These are phyloP conservation scores for Triops longicaudatus DNA, from an alignment of 1,140 invertebrate genomes.

Conservation along the genomic window DNA sequence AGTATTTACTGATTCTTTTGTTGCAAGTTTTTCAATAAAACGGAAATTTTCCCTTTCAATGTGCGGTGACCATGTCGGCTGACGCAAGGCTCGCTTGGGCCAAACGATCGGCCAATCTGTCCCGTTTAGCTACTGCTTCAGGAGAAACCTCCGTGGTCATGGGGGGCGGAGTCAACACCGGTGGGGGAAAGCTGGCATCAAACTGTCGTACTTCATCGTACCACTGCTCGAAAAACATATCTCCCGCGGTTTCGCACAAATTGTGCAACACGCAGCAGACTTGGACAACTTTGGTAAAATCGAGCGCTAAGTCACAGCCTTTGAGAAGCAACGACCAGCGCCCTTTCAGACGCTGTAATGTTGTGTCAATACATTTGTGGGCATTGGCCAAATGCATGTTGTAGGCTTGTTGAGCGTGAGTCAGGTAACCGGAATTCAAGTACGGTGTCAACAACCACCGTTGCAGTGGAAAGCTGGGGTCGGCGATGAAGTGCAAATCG, in stretches of 20 bases:
- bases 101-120: slow-evolving; percentile 23
- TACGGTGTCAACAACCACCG: slow-evolving; percentile 26
- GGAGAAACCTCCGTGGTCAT: slow-evolving; percentile 19
- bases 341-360: slow-evolving; percentile 25
- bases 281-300: slow-evolving; percentile 28
- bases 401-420: slow-evolving; percentile 1
- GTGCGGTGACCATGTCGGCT: not conserved
- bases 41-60: not conserved
- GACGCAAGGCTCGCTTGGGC: not conserved
- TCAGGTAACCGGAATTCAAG: slow-evolving; percentile 6
- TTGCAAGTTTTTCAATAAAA: not conserved
- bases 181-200: slow-evolving; percentile 22
- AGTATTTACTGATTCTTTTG: not conserved
- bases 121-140: slow-evolving; percentile 27
- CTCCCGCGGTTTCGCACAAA: slow-evolving; percentile 24
- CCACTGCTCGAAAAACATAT: slow-evolving; percentile 29
- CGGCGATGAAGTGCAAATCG: slow-evolving; percentile 26
- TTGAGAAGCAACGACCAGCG: slow-evolving; percentile 26
- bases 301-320: slow-evolving; percentile 27
- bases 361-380: slow-evolving; percentile 26
- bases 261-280: slow-evolving; percentile 28
- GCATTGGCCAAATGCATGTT: slow-evolving; percentile 25
- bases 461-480: slow-evolving; percentile 24
- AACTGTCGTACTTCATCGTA: slow-evolving; percentile 25
- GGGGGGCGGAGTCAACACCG: slow-evolving; percentile 17